Percentiles rank a stretch among this genome's conserved stretches.
These are phyloP conservation scores for Sisyra nigra DNA, from an alignment of 2,888 invertebrate genomes.

Conservation along the genomic window DNA sequence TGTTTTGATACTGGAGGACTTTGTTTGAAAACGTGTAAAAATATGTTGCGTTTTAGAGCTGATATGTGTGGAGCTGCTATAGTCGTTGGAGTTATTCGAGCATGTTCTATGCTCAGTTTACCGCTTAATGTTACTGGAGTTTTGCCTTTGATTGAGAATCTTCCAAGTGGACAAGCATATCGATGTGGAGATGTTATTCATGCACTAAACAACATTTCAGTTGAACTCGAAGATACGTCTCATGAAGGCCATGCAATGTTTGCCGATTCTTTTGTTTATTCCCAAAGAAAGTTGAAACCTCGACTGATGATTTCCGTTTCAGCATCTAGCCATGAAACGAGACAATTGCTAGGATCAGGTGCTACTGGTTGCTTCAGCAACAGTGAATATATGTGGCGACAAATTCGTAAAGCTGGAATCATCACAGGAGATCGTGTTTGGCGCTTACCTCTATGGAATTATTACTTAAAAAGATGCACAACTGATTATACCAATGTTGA, in stretches of 20 bases:
- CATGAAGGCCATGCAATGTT: constrained; percentile 31
- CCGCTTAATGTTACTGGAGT: constrained; percentile 35
- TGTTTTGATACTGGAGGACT: constrained; percentile 37
- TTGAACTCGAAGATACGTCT: constrained; percentile 42
- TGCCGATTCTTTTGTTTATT: constrained; percentile 24
- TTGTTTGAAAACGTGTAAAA: constrained; percentile 13
- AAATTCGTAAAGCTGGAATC: constrained; percentile 32
- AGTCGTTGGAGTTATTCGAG: constrained; percentile 33
- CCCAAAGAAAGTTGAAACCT: constrained; percentile 34
- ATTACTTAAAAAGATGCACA: constrained; percentile 29
- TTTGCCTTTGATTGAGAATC: constrained; percentile 29
- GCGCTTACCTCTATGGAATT: constrained; percentile 41
- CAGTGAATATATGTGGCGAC: constrained; percentile 32
- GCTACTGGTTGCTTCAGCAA: constrained; percentile 38
- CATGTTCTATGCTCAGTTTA: constrained; percentile 32
- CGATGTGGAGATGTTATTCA: constrained; percentile 32
- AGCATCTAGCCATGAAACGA: constrained; percentile 43
- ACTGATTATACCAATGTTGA: constrained; percentile 25
- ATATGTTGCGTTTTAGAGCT: constrained; percentile 24
- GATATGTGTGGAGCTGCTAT: constrained; percentile 49
- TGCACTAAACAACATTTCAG: constrained; percentile 39
- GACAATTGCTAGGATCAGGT: constrained; percentile 33
- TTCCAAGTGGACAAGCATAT: constrained; percentile 41
- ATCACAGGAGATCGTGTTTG: constrained; percentile 42
- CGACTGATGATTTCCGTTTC: constrained; percentile 50